phyloP scores from a whole-genome alignment of 2,113 vertebrate genomes.

The Menura novaehollandiae region DNA sequence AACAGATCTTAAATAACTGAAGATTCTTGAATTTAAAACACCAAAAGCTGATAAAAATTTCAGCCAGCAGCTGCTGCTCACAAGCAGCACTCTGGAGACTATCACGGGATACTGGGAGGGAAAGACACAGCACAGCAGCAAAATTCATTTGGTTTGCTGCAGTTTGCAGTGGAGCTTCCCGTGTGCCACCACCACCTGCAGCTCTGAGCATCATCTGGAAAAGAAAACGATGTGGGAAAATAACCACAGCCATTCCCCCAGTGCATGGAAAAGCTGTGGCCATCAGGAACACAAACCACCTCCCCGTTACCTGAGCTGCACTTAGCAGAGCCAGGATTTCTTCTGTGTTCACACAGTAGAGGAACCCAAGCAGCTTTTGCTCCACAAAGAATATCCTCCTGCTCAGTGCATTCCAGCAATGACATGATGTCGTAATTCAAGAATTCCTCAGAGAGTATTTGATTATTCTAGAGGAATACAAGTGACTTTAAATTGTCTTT shows the following conservation, averaged over 20 bases:
- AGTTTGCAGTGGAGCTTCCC: slow-evolving; percentile 1
- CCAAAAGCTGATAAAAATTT: slow-evolving; percentile 56
- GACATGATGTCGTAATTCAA: not conserved
- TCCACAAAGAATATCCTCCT: not conserved
- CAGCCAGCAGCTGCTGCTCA: slow-evolving; percentile 64
- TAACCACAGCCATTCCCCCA: not conserved
- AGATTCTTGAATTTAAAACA: slow-evolving; percentile 55
- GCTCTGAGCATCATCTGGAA: not conserved
- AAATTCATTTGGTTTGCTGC: not conserved
- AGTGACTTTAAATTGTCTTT: not conserved
- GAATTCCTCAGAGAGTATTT: not conserved
- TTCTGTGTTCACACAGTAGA: rapidly evolving
- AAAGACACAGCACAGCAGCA: not conserved
- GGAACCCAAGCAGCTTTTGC: not conserved
- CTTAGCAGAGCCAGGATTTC: not conserved
- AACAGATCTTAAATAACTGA: slow-evolving; percentile 25
- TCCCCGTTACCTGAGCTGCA: not conserved
- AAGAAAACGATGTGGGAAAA: not conserved
- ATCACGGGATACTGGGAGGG: not conserved
- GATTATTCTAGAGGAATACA: not conserved
- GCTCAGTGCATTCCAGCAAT: not conserved
- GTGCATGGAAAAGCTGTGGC: not conserved
- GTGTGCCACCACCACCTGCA: not conserved
- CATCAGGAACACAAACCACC: not conserved
- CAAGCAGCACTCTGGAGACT: slow-evolving; percentile 44